Evolutionary conservation across 1,140 invertebrate species (phyloP).

Genomic region (Lepeophtheirus salmonis): DNA sequence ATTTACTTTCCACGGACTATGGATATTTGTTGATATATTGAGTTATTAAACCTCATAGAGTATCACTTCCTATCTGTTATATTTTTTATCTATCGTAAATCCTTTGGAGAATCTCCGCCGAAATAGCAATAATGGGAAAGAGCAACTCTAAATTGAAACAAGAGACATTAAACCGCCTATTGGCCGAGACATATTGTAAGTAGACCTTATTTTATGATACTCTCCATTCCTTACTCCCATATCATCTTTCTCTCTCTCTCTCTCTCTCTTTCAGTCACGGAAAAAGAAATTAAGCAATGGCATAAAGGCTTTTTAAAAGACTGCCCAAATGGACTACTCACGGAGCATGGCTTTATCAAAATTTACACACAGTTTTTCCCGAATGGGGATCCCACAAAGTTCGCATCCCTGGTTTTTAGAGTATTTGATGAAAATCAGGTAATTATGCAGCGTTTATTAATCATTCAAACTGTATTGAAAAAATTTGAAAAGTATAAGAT

Average conservation of each 20-base stretch:
- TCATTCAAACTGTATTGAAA: no score
- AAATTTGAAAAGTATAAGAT: neutral
- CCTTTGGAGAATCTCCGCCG: no score
- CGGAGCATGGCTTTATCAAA: slow-evolving; percentile 78
- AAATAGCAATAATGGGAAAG: slow-evolving; percentile 61
- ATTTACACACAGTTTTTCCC: slow-evolving; percentile 99
- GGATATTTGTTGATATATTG: no score
- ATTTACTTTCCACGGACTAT: no score
- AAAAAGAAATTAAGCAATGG: slow-evolving; percentile 9
- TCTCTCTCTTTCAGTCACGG: slow-evolving; percentile 9
- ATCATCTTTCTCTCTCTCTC: neutral
- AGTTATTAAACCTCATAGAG: no score
- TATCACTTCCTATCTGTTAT: no score
- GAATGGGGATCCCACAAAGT: slow-evolving; percentile 91
- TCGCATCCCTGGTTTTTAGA: slow-evolving; percentile 86
- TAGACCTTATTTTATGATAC: neutral
- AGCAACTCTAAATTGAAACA: slow-evolving; percentile 81
- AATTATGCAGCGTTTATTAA: slow-evolving; percentile 36
- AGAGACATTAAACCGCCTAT: slow-evolving; percentile 68
- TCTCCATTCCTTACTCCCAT: neutral
- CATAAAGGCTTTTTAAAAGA: slow-evolving; percentile 22
- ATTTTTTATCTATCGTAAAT: no score
- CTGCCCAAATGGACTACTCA: slow-evolving; percentile 25
- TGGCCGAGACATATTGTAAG: slow-evolving; percentile 64
- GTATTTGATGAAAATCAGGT: slow-evolving; percentile 98